phyloP scores from a whole-genome alignment of 2,888 invertebrate species.

The Ischnus inquisitorius region DNA sequence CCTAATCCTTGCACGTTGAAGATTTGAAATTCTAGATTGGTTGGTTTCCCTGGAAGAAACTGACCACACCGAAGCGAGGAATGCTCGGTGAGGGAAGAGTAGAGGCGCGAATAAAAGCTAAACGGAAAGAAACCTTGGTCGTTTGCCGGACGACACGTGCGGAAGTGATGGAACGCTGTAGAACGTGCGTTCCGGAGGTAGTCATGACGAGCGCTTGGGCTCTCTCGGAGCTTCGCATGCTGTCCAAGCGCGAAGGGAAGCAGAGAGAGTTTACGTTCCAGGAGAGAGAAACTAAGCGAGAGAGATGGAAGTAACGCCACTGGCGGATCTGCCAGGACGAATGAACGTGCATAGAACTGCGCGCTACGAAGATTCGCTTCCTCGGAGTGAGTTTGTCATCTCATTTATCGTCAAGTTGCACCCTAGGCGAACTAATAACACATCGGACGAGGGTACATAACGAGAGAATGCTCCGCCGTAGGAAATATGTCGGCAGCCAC shows the following conservation, averaged over 20 bases:
- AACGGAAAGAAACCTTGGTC: conserved; percentile 48
- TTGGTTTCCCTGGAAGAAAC: neutral
- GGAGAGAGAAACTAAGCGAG: conserved; percentile 14
- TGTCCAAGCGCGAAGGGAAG: conserved; percentile 55
- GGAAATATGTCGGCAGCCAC: neutral
- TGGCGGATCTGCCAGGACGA: conserved; percentile 36
- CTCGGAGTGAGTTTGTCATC: conserved; percentile 52
- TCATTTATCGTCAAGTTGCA: conserved; percentile 56
- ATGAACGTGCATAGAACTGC: conserved; percentile 30
- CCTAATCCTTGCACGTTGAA: neutral
- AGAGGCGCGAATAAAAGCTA: conserved; percentile 10
- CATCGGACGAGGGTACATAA: neutral
- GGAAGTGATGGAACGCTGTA: conserved; percentile 52
- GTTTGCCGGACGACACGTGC: conserved; percentile 55
- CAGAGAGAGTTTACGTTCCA: conserved; percentile 46
- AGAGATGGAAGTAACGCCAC: conserved; percentile 17
- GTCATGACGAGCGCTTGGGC: conserved; percentile 47
- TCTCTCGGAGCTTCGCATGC: conserved; percentile 20
- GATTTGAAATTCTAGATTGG: neutral
- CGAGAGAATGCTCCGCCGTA: conserved; percentile 27
- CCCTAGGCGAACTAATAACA: conserved; percentile 34
- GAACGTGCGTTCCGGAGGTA: conserved; percentile 55
- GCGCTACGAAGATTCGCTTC: conserved; percentile 19
- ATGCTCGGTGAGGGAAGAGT: neutral
- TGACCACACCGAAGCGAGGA: conserved; percentile 4